Base-by-base conservation (phyloP, 2,888 invertebrate genomes). In the Branchipolynoe longqiensis region DNA sequence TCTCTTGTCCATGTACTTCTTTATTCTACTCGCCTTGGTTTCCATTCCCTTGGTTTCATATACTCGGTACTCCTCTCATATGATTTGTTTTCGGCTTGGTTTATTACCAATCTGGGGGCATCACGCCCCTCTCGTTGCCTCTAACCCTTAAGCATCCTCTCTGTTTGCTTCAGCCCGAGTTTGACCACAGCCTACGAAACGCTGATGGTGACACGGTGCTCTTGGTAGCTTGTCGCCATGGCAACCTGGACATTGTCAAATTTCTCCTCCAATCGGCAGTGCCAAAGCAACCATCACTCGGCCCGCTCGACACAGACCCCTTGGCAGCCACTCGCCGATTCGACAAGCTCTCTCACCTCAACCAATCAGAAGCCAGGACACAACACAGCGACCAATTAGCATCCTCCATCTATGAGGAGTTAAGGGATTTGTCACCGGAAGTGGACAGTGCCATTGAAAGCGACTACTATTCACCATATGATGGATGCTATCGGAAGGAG, bases 121-220 rank as follows among this genome's bases (percentile, higher is more conserved):
- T n/a, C n/a, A n/a, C n/a, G n/a, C n/a, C n/a, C n/a, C n/a, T n/a
- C n/a, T n/a, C n/a, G n/a, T n/a, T n/a, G n/a, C n/a, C n/a, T n/a
- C n/a, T n/a, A n/a, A n/a, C 18, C 8, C 48, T 8, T 18, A 48
- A 48, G 18, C 48, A 48, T 48, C 8, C 18, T 12, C 18, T 48
- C 48, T 48, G 48, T 48, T 48, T 33, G 2, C 58, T 89, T 6
- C 88, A 93, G 92, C 91, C 92, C 31, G 87, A 89, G 22, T 92
- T 92, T 91, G 93, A 93, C 83, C 92, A 93, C 88, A 91, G 92
- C 84, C 87, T 93, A 22, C 89, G 92, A 8, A 90, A 90, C 62
- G 88, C 87, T 28, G 85, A 88, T 48, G 91, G 92, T 1, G 90
- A 92, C 89, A 92, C 92, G 0, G 92, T 92, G 0, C 88, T 93